Base-by-base conservation (phyloP, 2,113 vertebrate species). In the Hippocampus comes region DNA sequence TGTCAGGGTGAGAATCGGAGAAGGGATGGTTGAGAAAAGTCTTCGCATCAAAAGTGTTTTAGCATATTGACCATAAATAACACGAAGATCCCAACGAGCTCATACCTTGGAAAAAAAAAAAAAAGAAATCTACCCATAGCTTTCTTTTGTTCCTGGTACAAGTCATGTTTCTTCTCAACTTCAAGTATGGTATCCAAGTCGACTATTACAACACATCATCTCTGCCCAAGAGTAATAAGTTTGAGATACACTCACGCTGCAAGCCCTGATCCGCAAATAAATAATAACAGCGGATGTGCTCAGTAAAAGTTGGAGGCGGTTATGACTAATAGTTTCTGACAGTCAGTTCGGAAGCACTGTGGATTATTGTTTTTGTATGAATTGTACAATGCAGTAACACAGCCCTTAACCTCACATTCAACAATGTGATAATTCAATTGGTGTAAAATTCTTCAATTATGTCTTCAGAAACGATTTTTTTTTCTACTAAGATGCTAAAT, bases 201-300 rank as follows among this genome's bases (percentile, higher is more conserved):
- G 77, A 63, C 74, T 73, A 65, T 81, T 78, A 80, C 84, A 76
- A 76, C 71, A 63, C 21, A 70, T 65, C 67, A 76, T 34, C 21
- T 63, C 55, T 63, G 67, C 48, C 71, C 70, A 70, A 75, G 83
- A 84, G 80, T 84, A 88, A 86, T 87, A 89, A 68, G 66, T 77
- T 60, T 65, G 71, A 88, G 78, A 82, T 78, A 65, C 63, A 77
- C 72, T 71, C 70, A 74, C 71, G 70, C 70, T 78, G 68, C 77
- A 83, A 83, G 49, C 60, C 68, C 70, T 76, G 63, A 71, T 78
- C 78, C 64, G 72, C 55, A 83, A 87, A 87, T 76, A 84, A 86
- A 89, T 73, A 87, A 81, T 66, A 84, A 79, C 63, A 59, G 61
- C 66, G 63, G 69, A 34, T 73, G 57, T 70, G 71, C 65, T 49